These are phyloP conservation scores for Natrix natrix DNA, from an alignment of 2,797 vertebrate species.

Conservation along the genomic window DNA sequence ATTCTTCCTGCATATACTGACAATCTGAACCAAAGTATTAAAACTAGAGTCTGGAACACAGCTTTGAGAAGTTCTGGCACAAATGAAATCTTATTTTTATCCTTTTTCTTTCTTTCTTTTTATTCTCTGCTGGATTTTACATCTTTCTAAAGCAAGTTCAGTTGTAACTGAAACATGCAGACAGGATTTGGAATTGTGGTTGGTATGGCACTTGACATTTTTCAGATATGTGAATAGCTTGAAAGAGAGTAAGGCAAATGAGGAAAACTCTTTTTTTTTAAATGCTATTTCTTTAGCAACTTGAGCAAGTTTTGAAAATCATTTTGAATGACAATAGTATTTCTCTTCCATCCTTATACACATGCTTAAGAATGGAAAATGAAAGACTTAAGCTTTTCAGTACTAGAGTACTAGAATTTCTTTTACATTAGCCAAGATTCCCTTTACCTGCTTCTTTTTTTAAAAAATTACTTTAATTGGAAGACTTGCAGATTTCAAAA, in stretches of 20 bases:
- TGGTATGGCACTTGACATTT: not conserved
- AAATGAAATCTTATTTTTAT: not conserved
- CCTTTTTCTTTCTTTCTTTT: not conserved
- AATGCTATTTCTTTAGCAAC: not conserved
- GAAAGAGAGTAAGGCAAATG: not conserved
- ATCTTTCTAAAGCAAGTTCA: accelerated
- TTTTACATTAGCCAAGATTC: not conserved
- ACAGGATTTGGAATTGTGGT: not conserved
- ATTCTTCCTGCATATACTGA: not conserved
- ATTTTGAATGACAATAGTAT: not conserved
- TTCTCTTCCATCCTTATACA: not conserved
- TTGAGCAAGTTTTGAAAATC: not conserved
- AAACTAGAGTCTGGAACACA: not conserved
- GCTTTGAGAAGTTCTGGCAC: not conserved
- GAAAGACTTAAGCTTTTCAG: not conserved
- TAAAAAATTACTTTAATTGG: not conserved
- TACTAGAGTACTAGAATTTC: not conserved
- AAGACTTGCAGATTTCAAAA: not conserved
- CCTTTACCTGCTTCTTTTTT: not conserved
- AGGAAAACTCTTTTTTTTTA: not conserved
- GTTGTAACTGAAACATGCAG: not conserved
- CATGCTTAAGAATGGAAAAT: not conserved
- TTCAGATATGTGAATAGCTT: slow-evolving; percentile 25
- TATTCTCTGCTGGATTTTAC: slow-evolving; percentile 8
- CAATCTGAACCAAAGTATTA: not conserved